Conservation (phyloP, 2,113 vertebrate species). For the Periophthalmodon schlosseri region DNA sequence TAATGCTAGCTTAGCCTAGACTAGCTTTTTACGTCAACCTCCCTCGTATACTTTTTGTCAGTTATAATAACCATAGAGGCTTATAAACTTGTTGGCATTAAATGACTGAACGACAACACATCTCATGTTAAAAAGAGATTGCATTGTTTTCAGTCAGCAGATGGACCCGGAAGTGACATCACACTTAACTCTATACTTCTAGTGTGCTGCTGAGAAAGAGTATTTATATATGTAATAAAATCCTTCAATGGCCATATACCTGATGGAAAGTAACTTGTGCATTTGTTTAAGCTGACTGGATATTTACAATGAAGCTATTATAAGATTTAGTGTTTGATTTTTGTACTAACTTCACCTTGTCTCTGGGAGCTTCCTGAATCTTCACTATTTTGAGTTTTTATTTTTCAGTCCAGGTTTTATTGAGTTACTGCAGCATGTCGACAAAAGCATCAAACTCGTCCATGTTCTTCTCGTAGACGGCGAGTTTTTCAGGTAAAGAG, state of each 20-base stretch:
- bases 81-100: too few relatives aligned
- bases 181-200: too few relatives aligned
- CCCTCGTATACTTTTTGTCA: too few relatives aligned
- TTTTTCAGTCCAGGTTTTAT: background rate
- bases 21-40: too few relatives aligned
- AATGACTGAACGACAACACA: too few relatives aligned
- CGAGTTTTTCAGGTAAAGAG: conserved; percentile 94
- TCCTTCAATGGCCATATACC: background rate
- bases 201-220: too few relatives aligned
- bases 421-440: conserved; percentile 91
- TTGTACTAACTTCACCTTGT: conserved; percentile 17
- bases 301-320: conserved; percentile 50
- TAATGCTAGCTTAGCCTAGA: too few relatives aligned
- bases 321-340: conserved; percentile 27
- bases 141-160: too few relatives aligned
- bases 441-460: conserved; percentile 99
- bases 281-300: background rate
- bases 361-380: background rate
- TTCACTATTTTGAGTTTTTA: background rate
- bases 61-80: too few relatives aligned
- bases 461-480: conserved; percentile 95
- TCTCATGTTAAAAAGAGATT: too few relatives aligned
- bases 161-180: too few relatives aligned
- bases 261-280: background rate
- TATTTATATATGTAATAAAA: background rate